These are phyloP conservation scores for Drosophila murphyi DNA, from an alignment of 1,140 invertebrate species.

Conservation along the genomic window DNA sequence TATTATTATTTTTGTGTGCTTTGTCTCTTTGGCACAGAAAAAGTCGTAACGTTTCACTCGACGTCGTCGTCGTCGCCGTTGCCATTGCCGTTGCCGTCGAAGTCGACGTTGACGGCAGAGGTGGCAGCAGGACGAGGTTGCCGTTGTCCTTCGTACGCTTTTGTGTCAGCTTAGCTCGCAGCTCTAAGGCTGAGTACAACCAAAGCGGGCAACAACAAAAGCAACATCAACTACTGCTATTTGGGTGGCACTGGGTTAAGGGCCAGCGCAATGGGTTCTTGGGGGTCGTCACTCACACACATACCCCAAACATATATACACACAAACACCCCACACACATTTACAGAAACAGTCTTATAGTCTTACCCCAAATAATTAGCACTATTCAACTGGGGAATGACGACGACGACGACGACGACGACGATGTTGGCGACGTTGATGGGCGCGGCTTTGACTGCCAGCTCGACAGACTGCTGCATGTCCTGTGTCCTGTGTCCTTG, in stretches of 20 bases:
- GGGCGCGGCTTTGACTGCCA: conserved; percentile 61
- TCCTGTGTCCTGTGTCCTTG: conserved; percentile 44
- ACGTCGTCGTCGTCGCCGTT: neutral
- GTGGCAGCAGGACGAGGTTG: conserved; percentile 9
- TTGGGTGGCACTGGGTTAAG: conserved; percentile 75
- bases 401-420: conserved; percentile 32
- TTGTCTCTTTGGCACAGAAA: conserved; percentile 82
- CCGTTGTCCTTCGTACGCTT: conserved; percentile 75
- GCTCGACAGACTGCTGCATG: conserved; percentile 35
- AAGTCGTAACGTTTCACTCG: conserved; percentile 59
- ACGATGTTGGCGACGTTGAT: conserved; percentile 48
- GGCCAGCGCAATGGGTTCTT: conserved; percentile 68
- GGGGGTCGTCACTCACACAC: conserved; percentile 38
- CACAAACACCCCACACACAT: conserved; percentile 16
- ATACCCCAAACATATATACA: neutral
- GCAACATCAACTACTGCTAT: conserved; percentile 13
- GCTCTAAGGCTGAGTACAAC: conserved; percentile 53
- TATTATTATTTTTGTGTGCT: conserved; percentile 83
- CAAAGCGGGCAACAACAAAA: conserved; percentile 25
- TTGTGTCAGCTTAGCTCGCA: conserved; percentile 71
- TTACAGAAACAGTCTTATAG: conserved; percentile 45
- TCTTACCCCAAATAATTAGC: conserved; percentile 83
- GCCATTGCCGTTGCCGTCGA: conserved; percentile 5
- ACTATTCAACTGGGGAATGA: conserved; percentile 78
- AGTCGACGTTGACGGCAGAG: conserved; percentile 6